A percentile compares a stretch with the other conserved stretches of the same genome.
These are phyloP conservation scores for Plagiodera versicolora DNA, from an alignment of 2,888 invertebrate genomes.

Conservation along the genomic window DNA sequence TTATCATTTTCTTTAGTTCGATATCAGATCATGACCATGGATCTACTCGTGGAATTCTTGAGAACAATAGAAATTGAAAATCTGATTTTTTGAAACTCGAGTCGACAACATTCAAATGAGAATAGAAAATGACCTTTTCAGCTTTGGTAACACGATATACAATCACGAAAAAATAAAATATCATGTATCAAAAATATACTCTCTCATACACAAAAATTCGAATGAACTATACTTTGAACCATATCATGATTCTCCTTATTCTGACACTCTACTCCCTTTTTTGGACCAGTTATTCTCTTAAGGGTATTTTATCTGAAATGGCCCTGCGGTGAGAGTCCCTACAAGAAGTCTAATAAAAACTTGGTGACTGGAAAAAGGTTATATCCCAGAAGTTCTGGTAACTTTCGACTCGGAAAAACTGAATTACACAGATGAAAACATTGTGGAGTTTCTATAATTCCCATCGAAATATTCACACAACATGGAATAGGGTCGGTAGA, in stretches of 20 bases:
- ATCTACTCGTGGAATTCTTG: too few species aligned
- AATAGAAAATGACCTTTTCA: too few species aligned
- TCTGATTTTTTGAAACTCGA: too few species aligned
- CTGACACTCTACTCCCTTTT: neutral
- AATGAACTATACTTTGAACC: neutral
- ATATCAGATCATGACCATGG: too few species aligned
- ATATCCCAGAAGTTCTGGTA: constrained; percentile 24
- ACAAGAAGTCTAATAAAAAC: constrained; percentile 29
- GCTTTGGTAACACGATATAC: too few species aligned
- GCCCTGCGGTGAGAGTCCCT: constrained; percentile 26
- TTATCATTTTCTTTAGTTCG: too few species aligned
- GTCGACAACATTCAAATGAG: too few species aligned
- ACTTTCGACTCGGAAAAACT: constrained; percentile 27
- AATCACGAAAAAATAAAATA: too few species aligned
- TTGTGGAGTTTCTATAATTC: neutral
- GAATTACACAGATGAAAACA: constrained; percentile 29
- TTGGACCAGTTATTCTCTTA: constrained; percentile 9
- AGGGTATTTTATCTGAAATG: constrained; percentile 21
- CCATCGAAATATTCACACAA: too few species aligned
- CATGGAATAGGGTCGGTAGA: too few species aligned
- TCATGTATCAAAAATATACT: too few species aligned
- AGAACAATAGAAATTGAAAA: too few species aligned
- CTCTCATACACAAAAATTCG: neutral
- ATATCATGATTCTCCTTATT: constrained; percentile 2
- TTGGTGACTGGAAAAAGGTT: constrained; percentile 27